phyloP scores from a whole-genome alignment of 2,888 invertebrate genomes.

The Drosophila neotestacea region DNA sequence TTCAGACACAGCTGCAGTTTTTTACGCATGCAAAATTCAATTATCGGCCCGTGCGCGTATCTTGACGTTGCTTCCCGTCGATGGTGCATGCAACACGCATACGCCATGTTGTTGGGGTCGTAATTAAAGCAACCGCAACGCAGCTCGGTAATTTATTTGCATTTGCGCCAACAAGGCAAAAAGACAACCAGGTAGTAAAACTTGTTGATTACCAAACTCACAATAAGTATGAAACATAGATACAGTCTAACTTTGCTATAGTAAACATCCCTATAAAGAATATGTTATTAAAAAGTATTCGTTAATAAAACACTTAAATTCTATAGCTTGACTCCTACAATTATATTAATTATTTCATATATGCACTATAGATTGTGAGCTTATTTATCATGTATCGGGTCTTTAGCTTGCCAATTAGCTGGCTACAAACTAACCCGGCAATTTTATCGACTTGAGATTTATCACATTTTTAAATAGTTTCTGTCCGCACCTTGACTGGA shows the following conservation, averaged over 20 bases:
- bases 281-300: not conserved
- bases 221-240: not conserved
- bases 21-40: slow-evolving; percentile 74
- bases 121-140: slow-evolving; percentile 72
- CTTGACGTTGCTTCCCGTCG: slow-evolving; percentile 2
- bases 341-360: not conserved
- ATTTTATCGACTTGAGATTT: slow-evolving; percentile 66
- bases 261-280: not conserved
- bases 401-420: slow-evolving; percentile 54
- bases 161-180: slow-evolving; percentile 56
- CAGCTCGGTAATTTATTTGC: slow-evolving; percentile 76
- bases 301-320: not conserved
- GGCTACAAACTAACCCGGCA: slow-evolving; percentile 40
- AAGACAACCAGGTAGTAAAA: slow-evolving; percentile 38
- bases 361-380: not conserved
- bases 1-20: slow-evolving; percentile 55
- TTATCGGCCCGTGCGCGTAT: slow-evolving; percentile 54
- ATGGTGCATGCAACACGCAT: slow-evolving; percentile 68
- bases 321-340: not conserved
- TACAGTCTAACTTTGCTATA: slow-evolving; percentile 17
- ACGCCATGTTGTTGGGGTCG: slow-evolving; percentile 47
- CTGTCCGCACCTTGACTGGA: slow-evolving; percentile 29
- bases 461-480: slow-evolving; percentile 69
- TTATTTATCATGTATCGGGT: not conserved
- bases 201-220: slow-evolving; percentile 69